Evolutionary conservation across 2,888 invertebrate species (phyloP), one percentile per base, ranked within the genome.

Genomic region (Agrochola lychnidis): DNA sequence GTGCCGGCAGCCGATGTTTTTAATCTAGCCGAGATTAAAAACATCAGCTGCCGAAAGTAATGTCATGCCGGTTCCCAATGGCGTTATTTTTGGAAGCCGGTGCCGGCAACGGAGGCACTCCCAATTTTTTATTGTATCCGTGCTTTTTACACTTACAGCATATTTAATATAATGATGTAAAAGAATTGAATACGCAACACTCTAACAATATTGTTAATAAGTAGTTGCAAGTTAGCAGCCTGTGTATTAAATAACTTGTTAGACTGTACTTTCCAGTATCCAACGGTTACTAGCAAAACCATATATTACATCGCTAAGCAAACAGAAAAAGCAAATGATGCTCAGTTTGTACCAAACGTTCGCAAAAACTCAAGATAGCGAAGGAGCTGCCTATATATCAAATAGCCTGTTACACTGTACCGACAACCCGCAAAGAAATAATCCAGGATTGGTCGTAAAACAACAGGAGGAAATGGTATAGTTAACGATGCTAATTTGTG

Each of bases 401-500:
- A 74, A 30, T 16, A 9, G 1, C 16, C 9, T 12, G 19, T 14
- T n/a, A n/a, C 1, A 12, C 40, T 22, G 36, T 74, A 74, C 74
- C 2, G 16, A 73, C 16, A 45, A 73, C 56, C 53, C 22, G 30
- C 63, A 76, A 83, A 80, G 83, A 87, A 88, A 81, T 82, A 79
- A 83, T 78, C 62, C 61, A 71, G 66, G 79, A 82, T 79, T 69
- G 78, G 59, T 79, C 70, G 67, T 87, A 85, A 86, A 84, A 51
- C 76, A 78, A 67, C 76, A 71, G 64, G 36, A 62, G 62, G 19
- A 42, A 56, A 63, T 63, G 59, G 63, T 70, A 70, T 73, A 75
- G 78, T 69, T 78, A 79, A 83, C 66, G 86, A 76, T 78, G 67
- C 78, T 79, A 81, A 87, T 87, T 84, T 72, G 75, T 68, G 64